Evolutionary conservation across 2,888 invertebrate genomes (phyloP).

Genomic region (Linhomoeus sp.): DNA sequence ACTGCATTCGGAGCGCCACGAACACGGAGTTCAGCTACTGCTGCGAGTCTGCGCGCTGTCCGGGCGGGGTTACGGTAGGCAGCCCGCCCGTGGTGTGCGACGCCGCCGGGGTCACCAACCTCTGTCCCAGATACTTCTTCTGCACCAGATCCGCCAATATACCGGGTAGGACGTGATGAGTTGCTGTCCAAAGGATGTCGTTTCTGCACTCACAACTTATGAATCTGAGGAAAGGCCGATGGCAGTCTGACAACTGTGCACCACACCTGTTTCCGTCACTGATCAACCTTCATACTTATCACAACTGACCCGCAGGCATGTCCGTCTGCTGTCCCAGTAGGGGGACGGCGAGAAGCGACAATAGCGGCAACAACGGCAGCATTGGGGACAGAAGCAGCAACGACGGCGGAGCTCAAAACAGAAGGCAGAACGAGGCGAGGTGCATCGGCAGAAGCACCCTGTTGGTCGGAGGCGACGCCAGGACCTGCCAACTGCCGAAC

Average conservation of each 20-base stretch:
- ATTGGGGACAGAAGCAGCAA: too few relatives aligned
- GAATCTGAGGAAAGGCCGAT: too few relatives aligned
- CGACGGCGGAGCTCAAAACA: too few relatives aligned
- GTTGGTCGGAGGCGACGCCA: background rate
- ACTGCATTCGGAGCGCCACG: background rate
- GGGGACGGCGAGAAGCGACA: too few relatives aligned
- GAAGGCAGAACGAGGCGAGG: too few relatives aligned
- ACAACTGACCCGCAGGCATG: background rate
- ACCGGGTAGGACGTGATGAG: background rate
- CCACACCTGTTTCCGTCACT: too few relatives aligned
- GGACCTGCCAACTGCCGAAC: background rate
- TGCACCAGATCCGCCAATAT: background rate
- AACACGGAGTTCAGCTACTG: background rate
- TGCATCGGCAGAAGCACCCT: slow-evolving; percentile 1
- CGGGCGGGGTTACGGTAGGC: background rate
- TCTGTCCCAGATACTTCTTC: background rate
- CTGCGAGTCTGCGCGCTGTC: slow-evolving; percentile 3
- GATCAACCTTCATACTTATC: too few relatives aligned
- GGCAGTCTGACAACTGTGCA: too few relatives aligned
- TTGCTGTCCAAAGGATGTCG: too few relatives aligned
- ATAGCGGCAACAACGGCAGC: too few relatives aligned
- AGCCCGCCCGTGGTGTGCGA: background rate
- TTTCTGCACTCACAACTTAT: too few relatives aligned
- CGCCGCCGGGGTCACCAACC: background rate
- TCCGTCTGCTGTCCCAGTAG: background rate